These are phyloP conservation scores for Ormyrus labotus DNA, from an alignment of 2,888 invertebrate genomes.

Conservation along the genomic window DNA sequence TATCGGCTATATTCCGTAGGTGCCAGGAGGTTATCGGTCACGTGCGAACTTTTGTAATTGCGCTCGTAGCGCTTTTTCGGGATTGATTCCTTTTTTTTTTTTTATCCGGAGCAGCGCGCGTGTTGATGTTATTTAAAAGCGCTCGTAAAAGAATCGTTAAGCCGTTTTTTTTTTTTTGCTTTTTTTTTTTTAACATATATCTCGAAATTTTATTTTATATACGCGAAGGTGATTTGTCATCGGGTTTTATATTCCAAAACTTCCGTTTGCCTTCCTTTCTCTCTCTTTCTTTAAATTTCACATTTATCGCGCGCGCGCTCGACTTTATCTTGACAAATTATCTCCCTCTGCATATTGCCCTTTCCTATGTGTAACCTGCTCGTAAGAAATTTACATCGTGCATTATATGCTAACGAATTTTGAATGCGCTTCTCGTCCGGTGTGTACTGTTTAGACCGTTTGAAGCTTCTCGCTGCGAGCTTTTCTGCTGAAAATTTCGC, in stretches of 20 bases:
- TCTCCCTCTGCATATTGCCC: constrained; percentile 18
- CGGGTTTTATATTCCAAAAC: constrained; percentile 23
- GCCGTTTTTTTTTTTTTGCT: too few species aligned
- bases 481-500: too few species aligned
- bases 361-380: neutral
- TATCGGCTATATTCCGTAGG: too few species aligned
- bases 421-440: neutral
- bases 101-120: neutral
- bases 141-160: too few species aligned
- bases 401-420: neutral
- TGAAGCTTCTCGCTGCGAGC: too few species aligned
- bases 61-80: too few species aligned
- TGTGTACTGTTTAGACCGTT: too few species aligned
- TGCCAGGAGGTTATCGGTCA: too few species aligned
- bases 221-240: constrained; percentile 7
- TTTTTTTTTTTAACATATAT: neutral
- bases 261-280: constrained; percentile 20
- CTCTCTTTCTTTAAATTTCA: constrained; percentile 32
- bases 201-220: constrained; percentile 10
- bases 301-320: constrained; percentile 35
- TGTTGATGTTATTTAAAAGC: too few species aligned
- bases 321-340: constrained; percentile 48
- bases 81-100: too few species aligned
- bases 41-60: too few species aligned
- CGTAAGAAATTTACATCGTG: neutral